Evolutionary conservation across 2,888 invertebrate genomes (phyloP).

Genomic region (Argyresthia goedartella): DNA sequence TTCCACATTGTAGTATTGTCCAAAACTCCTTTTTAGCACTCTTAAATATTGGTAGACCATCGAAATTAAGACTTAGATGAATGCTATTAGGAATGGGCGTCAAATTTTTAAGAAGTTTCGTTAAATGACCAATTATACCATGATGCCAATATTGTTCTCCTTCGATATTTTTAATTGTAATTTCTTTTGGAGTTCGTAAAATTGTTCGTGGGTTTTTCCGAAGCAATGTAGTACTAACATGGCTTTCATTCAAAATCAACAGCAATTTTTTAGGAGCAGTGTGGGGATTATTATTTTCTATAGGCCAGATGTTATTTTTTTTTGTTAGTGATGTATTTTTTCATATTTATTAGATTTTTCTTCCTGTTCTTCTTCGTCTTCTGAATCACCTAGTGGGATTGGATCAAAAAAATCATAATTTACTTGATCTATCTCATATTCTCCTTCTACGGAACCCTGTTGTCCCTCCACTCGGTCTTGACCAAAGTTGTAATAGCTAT

Average conservation of each 20-base stretch:
- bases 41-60: too few species aligned
- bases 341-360: background rate
- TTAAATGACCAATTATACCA: too few species aligned
- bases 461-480: background rate
- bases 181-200: background rate
- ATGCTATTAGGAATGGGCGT: too few species aligned
- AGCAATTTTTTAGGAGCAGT: slow-evolving; percentile 4
- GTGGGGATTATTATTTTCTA: slow-evolving; percentile 5
- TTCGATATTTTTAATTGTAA: background rate
- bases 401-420: background rate
- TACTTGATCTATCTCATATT: background rate
- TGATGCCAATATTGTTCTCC: slow-evolving; percentile 10
- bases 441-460: background rate
- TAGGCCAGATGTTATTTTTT: slow-evolving; percentile 4
- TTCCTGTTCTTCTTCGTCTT: slow-evolving; percentile 3
- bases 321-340: slow-evolving; percentile 4
- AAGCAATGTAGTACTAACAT: background rate
- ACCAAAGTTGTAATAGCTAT: background rate
- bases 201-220: slow-evolving; percentile 2
- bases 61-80: too few species aligned
- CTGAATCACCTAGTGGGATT: background rate
- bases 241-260: slow-evolving; percentile 1
- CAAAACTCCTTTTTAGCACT: too few species aligned
- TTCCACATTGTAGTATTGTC: too few species aligned
- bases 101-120: too few species aligned